Evolutionary conservation across 92 coral and sea anemone species (phyloP).

Genomic region (Palythoa heliodiscus): DNA sequence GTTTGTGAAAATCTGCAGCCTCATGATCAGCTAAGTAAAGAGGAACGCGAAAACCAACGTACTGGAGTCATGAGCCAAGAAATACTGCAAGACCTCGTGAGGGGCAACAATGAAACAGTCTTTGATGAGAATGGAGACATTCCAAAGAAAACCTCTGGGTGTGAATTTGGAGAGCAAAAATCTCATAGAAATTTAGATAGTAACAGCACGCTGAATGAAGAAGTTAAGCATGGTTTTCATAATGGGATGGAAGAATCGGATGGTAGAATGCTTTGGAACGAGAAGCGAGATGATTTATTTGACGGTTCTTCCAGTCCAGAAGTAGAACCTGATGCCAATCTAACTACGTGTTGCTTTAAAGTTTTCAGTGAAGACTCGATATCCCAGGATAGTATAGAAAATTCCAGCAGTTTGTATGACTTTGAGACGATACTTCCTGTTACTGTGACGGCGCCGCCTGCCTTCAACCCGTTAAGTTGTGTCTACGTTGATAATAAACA

Average conservation of each 20-base stretch:
- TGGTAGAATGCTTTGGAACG: neutral
- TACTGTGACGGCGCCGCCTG: slow-evolving; percentile 8
- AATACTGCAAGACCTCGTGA: neutral
- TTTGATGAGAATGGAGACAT: neutral
- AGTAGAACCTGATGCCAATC: neutral
- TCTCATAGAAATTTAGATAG: neutral
- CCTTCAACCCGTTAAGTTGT: slow-evolving; percentile 13
- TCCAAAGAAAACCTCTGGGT: neutral
- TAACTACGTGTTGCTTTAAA: slow-evolving; percentile 28
- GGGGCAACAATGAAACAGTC: neutral
- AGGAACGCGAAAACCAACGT: neutral
- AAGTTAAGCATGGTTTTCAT: neutral
- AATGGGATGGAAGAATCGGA: neutral
- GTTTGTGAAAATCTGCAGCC: neutral
- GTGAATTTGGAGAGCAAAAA: neutral
- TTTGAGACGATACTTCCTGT: slow-evolving; percentile 28
- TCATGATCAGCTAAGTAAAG: neutral
- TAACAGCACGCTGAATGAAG: neutral
- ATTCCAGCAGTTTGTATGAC: neutral
- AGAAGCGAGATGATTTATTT: neutral
- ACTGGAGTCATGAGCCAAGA: neutral
- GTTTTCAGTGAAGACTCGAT: slow-evolving; percentile 13
- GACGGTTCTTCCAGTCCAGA: slow-evolving; percentile 6
- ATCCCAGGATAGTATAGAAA: neutral
- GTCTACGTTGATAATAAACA: neutral